Base-by-base conservation (phyloP, 2,888 invertebrate species). In the Harpalus rufipes region DNA sequence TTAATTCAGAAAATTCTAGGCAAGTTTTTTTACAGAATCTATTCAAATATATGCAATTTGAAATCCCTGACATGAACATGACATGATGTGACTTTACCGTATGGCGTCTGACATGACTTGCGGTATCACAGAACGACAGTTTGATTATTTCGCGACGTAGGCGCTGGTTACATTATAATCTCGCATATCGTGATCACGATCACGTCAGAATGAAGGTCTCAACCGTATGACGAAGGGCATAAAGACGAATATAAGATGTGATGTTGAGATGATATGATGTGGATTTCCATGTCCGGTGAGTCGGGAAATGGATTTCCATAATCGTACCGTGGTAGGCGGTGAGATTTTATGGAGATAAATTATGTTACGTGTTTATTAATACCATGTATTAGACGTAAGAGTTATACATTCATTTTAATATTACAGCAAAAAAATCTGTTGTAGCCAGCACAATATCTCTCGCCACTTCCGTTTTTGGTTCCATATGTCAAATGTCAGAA, bases 141-240 rank as follows among this genome's bases (percentile, higher is more conserved):
- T 81, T 81, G 81, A 81, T 81, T 81, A 81, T 81, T 81, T 81
- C 81, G 65, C 32, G 65, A 59, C 39, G 41, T 18, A 12, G 21
- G 63, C 65, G 32, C 7, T 18, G 59, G 39, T 39, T 61, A 32
- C 59, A 59, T 58, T 80, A 65, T 51, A 81, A 51, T 81, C 44
- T 65, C 65, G 44, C 65, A 25, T 63, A 44, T 61, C 63, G 21
- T 59, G 16, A 32, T 78, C 56, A 18, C 10, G 56, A 32, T 78
- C 56, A 18, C 10, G 56, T 14, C 78, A 78, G 63, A 21, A 44
- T 41, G 39, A 61, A 41, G 18, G 44, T 41, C 39, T 32, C 39
- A 3, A 7, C 68, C 39, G 3, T 39, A 39, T 68, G 39, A 14
- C n/a, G n/a, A 32, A 68, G 12, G 25, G 7, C 14, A 32, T 68